Evolutionary conservation across 1,140 invertebrate genomes (phyloP), one percentile per base, ranked within the genome.

Genomic region (Achroia grisella): DNA sequence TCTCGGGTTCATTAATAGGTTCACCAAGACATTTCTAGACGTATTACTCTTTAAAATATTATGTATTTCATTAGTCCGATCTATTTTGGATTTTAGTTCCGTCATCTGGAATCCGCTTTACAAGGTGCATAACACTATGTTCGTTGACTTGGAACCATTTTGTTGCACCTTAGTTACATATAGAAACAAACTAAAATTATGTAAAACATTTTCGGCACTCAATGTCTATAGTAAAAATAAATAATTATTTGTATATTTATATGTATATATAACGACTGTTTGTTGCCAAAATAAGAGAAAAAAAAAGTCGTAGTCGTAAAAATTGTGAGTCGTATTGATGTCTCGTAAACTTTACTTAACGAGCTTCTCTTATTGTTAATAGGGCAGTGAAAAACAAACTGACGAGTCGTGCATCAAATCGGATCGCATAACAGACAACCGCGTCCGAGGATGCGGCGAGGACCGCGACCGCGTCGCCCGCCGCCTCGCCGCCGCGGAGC

Each of bases 401-500:
- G 4, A 14, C 8, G 17, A 14, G 13, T 35, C 33, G 1, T 15
- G 33, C 8, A 35, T 35, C 33, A 12, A 35, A 35, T 14, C 12
- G 33, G 17, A 35, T 8, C 12, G n/a, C n/a, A n/a, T n/a, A 35
- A 8, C 17, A 8, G 13, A 35, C 12, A 35, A 8, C 13, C 17
- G 33, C 13, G 8, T 5, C 9, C 4, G 17, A 8, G 4, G 8
- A 10, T 42, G 40, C 10, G 40, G 40, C 15, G 13, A 14, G 4
- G 13, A 33, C 8, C 12, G 30, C 12, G 40, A 42, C 10, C 45
- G 52, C 37, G 56, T 34, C 13, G 35, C 50, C 39, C 31, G 49
- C 12, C 69, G 66, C 2, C 46, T 60, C 53, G 56, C 17, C 58
- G 56, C 35, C 42, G 52, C 30, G 41, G 47, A 12, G 64, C 60